These are phyloP conservation scores for Erpobdella octoculata DNA, from an alignment of 2,888 invertebrate genomes.

Conservation along the genomic window DNA sequence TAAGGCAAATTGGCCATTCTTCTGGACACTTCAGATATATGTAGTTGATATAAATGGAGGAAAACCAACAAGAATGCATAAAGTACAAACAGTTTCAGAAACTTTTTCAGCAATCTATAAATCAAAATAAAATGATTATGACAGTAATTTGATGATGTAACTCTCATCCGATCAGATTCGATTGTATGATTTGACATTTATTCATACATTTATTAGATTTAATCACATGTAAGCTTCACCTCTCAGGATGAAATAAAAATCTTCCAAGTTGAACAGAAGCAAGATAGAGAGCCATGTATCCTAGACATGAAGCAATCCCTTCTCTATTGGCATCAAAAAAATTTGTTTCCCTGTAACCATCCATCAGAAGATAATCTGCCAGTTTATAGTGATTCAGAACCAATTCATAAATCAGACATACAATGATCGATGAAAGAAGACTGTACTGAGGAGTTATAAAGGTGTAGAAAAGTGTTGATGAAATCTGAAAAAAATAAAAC, in stretches of 20 bases:
- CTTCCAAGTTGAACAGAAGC: constrained; percentile 57
- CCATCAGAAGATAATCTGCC: constrained; percentile 63
- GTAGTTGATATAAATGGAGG: constrained; percentile 31
- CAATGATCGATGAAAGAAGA: constrained; percentile 57
- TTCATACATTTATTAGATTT: no score
- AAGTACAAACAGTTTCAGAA: constrained; percentile 35
- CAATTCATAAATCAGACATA: constrained; percentile 63
- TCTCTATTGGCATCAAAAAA: constrained; percentile 79
- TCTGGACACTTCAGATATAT: constrained; percentile 59
- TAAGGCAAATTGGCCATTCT: constrained; percentile 76
- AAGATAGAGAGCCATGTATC: constrained; percentile 76
- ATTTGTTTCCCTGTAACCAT: constrained; percentile 49
- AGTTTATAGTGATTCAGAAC: constrained; percentile 59
- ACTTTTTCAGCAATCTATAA: no score
- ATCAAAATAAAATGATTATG: background rate
- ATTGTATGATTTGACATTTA: no score
- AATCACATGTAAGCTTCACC: no score
- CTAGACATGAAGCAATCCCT: constrained; percentile 75
- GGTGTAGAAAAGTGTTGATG: constrained; percentile 61
- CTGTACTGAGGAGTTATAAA: constrained; percentile 52
- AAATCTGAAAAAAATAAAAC: no score
- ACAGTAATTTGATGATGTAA: no score
- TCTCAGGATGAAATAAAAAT: background rate
- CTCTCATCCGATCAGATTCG: no score
- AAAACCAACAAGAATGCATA: constrained; percentile 36